Percentiles rank a stretch among this genome's conserved stretches.
Conservation (phyloP, 2,113 vertebrate genomes). For the Aphyosemion australe region DNA sequence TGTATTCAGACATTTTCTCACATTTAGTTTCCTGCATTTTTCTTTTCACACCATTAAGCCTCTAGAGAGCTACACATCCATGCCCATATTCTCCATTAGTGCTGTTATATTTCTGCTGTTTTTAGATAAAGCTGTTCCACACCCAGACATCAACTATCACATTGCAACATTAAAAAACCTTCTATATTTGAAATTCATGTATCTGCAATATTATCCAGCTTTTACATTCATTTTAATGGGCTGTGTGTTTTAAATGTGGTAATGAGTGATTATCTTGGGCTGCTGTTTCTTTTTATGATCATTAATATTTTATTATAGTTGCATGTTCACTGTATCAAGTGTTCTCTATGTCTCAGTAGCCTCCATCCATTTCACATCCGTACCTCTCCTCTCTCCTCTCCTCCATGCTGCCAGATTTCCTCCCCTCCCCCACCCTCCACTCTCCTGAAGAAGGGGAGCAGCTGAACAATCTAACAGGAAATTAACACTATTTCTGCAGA, state of each 20-base stretch:
- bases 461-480: slow-evolving; percentile 69
- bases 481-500: slow-evolving; percentile 59
- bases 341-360: background rate
- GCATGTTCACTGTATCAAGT: background rate
- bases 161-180: background rate
- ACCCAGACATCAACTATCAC: background rate
- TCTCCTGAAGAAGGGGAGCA: slow-evolving; percentile 60
- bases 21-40: background rate
- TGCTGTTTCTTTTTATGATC: background rate
- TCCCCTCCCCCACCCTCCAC: slow-evolving; percentile 41
- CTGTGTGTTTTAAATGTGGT: background rate
- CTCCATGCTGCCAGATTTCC: slow-evolving; percentile 18
- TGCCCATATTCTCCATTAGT: background rate
- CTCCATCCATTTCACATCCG: background rate
- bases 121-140: background rate
- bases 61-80: no score
- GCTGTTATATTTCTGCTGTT: background rate
- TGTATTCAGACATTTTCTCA: background rate
- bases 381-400: slow-evolving; percentile 13
- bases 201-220: background rate
- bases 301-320: no score
- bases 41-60: no score
- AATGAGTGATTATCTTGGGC: background rate
- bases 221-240: background rate
- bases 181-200: background rate